Conservation (phyloP, 2,888 invertebrate species). For the Koerneria pararmatus region DNA sequence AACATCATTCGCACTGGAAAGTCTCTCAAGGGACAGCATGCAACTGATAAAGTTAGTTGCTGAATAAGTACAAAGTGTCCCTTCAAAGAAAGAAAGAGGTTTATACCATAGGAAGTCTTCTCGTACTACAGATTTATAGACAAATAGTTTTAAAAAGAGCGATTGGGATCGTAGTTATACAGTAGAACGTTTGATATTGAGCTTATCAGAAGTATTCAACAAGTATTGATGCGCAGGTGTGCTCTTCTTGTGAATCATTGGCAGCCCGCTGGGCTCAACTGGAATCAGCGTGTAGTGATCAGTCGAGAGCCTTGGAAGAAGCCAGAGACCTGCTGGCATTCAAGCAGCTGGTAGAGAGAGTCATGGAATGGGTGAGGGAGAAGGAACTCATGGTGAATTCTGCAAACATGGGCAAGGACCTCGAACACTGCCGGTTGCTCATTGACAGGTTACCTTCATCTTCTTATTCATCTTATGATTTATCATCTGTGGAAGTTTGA, state of each 20-base stretch:
- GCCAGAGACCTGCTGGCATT: conserved; percentile 92
- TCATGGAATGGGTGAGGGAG: conserved; percentile 93
- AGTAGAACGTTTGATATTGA: too few species aligned
- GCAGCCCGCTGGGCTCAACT: conserved; percentile 75
- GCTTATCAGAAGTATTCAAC: too few species aligned
- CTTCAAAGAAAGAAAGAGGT: not conserved
- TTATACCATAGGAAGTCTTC: not conserved
- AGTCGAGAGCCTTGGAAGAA: conserved; percentile 82
- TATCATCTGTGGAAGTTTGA: too few species aligned
- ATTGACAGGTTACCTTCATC: conserved; percentile 78
- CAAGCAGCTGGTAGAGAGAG: conserved; percentile 89
- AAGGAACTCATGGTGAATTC: conserved; percentile 78
- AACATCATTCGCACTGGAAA: conserved; percentile 68
- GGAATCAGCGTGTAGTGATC: conserved; percentile 71
- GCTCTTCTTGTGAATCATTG: conserved; percentile 63
- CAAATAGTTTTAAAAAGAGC: too few species aligned
- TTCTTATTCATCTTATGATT: too few species aligned
- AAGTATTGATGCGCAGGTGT: too few species aligned
- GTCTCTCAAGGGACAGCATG: conserved; percentile 86
- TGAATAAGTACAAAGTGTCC: not conserved
- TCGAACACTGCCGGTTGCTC: conserved; percentile 88
- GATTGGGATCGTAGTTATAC: too few species aligned
- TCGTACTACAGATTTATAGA: too few species aligned
- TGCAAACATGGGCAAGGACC: conserved; percentile 86
- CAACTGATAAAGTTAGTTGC: conserved; percentile 68